Evolutionary conservation across 2,888 invertebrate species (phyloP), one percentile per base, ranked within the genome.

Genomic region (Urechis unicinctus): DNA sequence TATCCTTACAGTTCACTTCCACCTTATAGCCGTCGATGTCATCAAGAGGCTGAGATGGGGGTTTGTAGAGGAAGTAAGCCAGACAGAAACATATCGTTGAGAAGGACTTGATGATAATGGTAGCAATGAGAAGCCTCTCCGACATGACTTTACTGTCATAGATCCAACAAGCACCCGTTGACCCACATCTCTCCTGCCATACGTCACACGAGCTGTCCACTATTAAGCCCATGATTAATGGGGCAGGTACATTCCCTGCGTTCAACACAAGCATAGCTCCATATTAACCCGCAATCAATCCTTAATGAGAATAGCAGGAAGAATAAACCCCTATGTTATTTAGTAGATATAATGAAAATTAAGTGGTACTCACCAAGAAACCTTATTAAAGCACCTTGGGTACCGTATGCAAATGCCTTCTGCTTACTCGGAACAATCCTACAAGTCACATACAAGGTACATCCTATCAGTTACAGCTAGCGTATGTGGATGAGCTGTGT

Each of bases 321-420:
- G 17, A 13, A 36, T 17, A 36, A 13, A 17, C 9, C 9, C 17
- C 17, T 13, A 9, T 13, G 9, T 36, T 9, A 17, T 17, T 21
- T 17, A 45, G 21, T 45, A 9, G 9, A 36, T 17, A 36, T 9
- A 36, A 36, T 13, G n/a, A n/a, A n/a, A n/a, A n/a, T n/a, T n/a
- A n/a, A n/a, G n/a, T n/a, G n/a, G n/a, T n/a, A n/a, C n/a, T 49
- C 62, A 73, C 78, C 80, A 44, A 80, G 66, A 54, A 75, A 71
- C 36, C 95, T 84, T 78, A 95, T 92, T 75, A 94, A 89, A 59
- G 95, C 92, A 82, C 94, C 94, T 80, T 95, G 95, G 87, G 95
- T 92, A 62, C 95, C 95, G 48, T 95, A 82, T 1, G 93, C 94
- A 80, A 95, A 93, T 2, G 94, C 91, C 51, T 94, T 84, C 73